Percentiles rank a stretch among this genome's conserved stretches.
Conservation (phyloP, 2,113 vertebrate species). For the Gavialis gangeticus region DNA sequence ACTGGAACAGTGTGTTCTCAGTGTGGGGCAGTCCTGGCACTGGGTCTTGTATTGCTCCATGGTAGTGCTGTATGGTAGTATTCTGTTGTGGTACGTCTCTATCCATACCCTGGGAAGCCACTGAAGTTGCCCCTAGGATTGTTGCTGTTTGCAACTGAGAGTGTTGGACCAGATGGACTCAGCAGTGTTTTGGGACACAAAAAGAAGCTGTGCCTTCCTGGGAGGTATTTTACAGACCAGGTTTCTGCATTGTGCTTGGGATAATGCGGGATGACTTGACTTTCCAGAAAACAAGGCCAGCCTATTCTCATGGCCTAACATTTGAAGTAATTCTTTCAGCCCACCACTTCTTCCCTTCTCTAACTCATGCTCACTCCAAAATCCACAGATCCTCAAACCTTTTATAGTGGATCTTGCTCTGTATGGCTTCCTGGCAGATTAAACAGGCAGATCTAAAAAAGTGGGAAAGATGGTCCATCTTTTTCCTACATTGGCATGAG, state of each 20-base stretch:
- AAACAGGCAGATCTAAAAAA: not conserved
- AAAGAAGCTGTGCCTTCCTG: not conserved
- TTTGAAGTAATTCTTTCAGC: not conserved
- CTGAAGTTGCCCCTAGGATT: not conserved
- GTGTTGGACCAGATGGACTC: not conserved
- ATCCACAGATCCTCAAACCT: too few relatives aligned
- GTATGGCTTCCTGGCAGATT: not conserved
- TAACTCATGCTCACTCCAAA: not conserved
- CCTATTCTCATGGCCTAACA: not conserved
- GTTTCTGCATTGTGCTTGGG: not conserved
- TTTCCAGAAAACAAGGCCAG: not conserved
- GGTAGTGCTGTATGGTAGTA: not conserved
- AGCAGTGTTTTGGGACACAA: not conserved
- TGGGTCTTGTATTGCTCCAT: not conserved
- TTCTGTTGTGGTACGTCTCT: not conserved
- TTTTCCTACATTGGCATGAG: not conserved
- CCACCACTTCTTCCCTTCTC: not conserved
- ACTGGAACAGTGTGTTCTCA: not conserved
- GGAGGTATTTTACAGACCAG: not conserved
- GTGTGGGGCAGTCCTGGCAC: not conserved
- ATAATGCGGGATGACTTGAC: not conserved
- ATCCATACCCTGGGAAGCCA: not conserved
- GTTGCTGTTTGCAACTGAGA: not conserved
- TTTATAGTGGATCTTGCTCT: not conserved
- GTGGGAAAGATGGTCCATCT: not conserved